These are phyloP conservation scores for Ianthella basta DNA, from an alignment of 37 sponge, comb jelly and placozoan species.

Conservation along the genomic window DNA sequence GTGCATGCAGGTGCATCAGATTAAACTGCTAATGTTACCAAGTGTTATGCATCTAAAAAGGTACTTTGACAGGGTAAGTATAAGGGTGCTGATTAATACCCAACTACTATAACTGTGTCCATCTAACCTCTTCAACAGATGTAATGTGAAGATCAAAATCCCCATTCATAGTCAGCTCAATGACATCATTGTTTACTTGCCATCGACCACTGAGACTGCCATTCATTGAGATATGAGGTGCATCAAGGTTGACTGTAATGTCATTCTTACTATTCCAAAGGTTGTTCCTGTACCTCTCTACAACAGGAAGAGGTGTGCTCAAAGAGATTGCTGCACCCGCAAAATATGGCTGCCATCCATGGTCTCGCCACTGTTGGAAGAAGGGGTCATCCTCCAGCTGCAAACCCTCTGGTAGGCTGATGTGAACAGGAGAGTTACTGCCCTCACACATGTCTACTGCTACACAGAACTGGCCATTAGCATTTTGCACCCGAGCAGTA, in stretches of 20 bases:
- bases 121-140: neutral
- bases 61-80: too few relatives aligned
- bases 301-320: too few relatives aligned
- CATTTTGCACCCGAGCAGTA: too few relatives aligned
- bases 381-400: neutral
- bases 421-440: neutral
- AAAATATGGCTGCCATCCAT: neutral
- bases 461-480: neutral
- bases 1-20: too few relatives aligned
- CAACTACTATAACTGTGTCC: neutral
- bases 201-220: neutral
- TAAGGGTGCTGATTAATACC: too few relatives aligned
- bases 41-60: too few relatives aligned
- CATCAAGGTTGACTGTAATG: neutral
- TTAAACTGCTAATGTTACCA: too few relatives aligned
- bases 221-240: neutral
- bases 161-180: neutral
- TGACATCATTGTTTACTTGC: neutral
- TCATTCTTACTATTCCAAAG: slow-evolving; percentile 1
- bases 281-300: neutral
- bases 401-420: neutral
- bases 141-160: neutral
- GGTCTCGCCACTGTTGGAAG: neutral
- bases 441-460: slow-evolving; percentile 18
- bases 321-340: neutral